These are phyloP conservation scores for Drosophila emarginata DNA, from an alignment of 2,888 invertebrate species.

Conservation along the genomic window DNA sequence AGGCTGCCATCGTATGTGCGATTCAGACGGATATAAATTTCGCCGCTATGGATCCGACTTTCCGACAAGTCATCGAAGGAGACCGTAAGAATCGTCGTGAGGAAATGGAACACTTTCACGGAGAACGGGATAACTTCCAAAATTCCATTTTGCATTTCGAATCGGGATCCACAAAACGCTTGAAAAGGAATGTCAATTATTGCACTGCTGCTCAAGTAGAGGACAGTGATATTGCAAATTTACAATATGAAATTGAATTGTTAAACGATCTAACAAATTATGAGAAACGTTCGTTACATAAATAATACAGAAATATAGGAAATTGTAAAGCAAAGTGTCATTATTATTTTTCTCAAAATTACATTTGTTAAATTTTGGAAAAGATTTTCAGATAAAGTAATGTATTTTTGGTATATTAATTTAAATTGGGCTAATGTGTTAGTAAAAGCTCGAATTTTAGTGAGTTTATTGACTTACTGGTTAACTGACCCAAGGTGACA, in stretches of 20 bases:
- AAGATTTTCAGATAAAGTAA: too few relatives aligned
- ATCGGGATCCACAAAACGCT: too few relatives aligned
- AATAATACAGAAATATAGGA: background rate
- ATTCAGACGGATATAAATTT: background rate
- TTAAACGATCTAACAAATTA: background rate
- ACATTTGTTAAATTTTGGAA: too few relatives aligned
- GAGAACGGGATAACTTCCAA: slow-evolving; percentile 39
- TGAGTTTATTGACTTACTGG: too few relatives aligned
- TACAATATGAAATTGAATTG: slow-evolving; percentile 22
- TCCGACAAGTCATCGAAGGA: slow-evolving; percentile 23
- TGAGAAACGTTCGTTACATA: fast-evolving
- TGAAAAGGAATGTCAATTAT: slow-evolving; percentile 10
- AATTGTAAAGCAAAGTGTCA: too few relatives aligned
- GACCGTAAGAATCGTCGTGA: slow-evolving; percentile 7
- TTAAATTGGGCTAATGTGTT: too few relatives aligned
- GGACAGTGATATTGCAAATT: background rate
- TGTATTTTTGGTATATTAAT: too few relatives aligned
- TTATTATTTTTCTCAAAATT: too few relatives aligned
- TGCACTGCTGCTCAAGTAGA: slow-evolving; percentile 19
- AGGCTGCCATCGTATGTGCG: slow-evolving; percentile 37
- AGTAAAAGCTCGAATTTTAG: too few relatives aligned
- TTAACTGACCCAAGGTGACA: too few relatives aligned
- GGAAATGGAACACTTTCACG: slow-evolving; percentile 37
- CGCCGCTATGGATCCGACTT: slow-evolving; percentile 33
- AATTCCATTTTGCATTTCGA: slow-evolving; percentile 14